These are phyloP conservation scores for Anarrhichthys ocellatus DNA, from an alignment of 2,113 vertebrate species.

Conservation along the genomic window DNA sequence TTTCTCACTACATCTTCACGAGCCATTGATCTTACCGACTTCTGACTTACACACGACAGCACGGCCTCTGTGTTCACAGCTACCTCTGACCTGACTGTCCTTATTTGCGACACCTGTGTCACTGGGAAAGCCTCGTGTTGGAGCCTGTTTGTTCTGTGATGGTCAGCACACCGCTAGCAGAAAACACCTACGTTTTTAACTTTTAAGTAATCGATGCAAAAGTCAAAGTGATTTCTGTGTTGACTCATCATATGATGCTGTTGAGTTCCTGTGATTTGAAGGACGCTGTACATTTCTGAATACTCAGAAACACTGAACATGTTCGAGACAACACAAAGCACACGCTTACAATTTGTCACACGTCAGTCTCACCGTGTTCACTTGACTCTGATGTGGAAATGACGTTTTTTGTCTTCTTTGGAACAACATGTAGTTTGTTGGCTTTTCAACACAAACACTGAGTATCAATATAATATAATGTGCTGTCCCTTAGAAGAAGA, in stretches of 20 bases:
- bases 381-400: background rate
- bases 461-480: background rate
- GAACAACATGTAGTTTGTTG: background rate
- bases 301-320: conserved; percentile 22
- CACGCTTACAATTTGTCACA: background rate
- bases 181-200: background rate
- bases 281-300: background rate
- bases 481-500: background rate
- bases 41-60: background rate
- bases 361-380: background rate
- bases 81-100: conserved; percentile 20
- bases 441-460: background rate
- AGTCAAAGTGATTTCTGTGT: background rate
- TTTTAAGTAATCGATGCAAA: background rate
- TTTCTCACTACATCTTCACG: background rate
- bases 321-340: background rate
- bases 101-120: background rate
- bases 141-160: background rate
- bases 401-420: too few species aligned
- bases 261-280: background rate
- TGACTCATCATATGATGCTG: background rate
- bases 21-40: background rate
- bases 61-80: background rate
- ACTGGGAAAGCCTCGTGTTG: background rate
- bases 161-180: background rate